Percentiles rank a stretch among this genome's conserved stretches.
Conservation (phyloP, 2,888 invertebrate species). For the Melanostoma mellinum region DNA sequence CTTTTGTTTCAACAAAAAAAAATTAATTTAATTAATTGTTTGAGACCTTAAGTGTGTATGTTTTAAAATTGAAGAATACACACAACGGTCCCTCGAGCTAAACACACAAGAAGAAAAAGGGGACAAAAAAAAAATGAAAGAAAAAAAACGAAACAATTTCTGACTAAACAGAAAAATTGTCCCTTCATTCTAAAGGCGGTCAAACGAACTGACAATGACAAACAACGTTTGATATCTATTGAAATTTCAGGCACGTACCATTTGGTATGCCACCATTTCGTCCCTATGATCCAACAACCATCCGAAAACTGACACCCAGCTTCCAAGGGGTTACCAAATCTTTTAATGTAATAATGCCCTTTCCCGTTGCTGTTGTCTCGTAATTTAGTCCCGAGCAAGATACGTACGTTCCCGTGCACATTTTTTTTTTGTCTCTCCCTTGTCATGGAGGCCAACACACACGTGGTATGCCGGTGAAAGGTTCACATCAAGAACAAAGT, state of each 20-base stretch:
- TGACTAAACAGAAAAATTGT: conserved; percentile 59
- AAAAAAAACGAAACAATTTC: conserved; percentile 45
- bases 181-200: conserved; percentile 21
- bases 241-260: conserved; percentile 63
- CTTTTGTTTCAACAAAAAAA: neutral
- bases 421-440: conserved; percentile 12
- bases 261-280: conserved; percentile 36
- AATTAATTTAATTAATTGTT: conserved; percentile 21
- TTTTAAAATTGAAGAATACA: conserved; percentile 43
- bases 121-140: conserved; percentile 21
- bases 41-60: neutral
- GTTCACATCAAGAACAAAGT: conserved; percentile 51
- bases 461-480: conserved; percentile 52
- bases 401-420: conserved; percentile 31
- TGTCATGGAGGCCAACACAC: conserved; percentile 38
- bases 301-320: neutral
- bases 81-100: conserved; percentile 9
- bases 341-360: conserved; percentile 68
- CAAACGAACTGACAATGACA: conserved; percentile 64
- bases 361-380: conserved; percentile 43
- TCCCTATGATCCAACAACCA: conserved; percentile 14
- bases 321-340: conserved; percentile 50
- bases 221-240: conserved; percentile 70
- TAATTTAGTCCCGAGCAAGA: conserved; percentile 56
- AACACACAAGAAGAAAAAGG: neutral